Conservation (phyloP, 2,888 invertebrate genomes). For the Troglohyphantes excavatus region DNA sequence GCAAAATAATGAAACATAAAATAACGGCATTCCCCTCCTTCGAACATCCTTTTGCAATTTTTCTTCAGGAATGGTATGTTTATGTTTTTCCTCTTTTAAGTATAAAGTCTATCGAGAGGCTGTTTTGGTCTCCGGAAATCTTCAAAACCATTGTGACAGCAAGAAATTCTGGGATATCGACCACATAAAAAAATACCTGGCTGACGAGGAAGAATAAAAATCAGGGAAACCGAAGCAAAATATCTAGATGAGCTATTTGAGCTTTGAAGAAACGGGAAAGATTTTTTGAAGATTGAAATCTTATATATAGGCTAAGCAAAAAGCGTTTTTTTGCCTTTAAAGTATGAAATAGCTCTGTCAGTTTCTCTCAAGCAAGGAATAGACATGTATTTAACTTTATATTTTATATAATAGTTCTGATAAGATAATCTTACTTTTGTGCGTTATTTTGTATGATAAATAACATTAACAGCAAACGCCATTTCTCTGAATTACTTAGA, state of each 20-base stretch:
- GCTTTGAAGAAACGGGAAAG: conserved; percentile 65
- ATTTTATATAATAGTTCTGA: conserved; percentile 20
- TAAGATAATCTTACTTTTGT: too few relatives aligned
- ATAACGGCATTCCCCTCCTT: conserved; percentile 38
- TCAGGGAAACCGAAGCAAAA: conserved; percentile 45
- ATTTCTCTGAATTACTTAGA: too few relatives aligned
- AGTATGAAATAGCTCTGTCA: conserved; percentile 4
- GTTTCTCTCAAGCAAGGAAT: neutral
- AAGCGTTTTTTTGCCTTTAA: neutral
- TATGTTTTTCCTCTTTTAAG: conserved; percentile 28
- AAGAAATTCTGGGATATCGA: conserved; percentile 54
- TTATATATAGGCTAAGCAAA: conserved; percentile 45
- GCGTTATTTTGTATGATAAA: too few relatives aligned
- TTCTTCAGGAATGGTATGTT: conserved; percentile 20
- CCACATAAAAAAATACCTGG: conserved; percentile 42
- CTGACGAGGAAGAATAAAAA: conserved; percentile 29
- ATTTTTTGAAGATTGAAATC: conserved; percentile 67
- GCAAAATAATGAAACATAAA: conserved; percentile 55
- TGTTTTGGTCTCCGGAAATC: conserved; percentile 57
- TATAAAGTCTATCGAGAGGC: conserved; percentile 69
- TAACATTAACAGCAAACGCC: too few relatives aligned
- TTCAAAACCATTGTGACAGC: conserved; percentile 64
- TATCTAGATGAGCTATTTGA: conserved; percentile 75
- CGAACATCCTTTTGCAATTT: conserved; percentile 41
- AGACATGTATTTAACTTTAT: conserved; percentile 9